Percentiles rank a stretch among this genome's conserved stretches.
Conservation (phyloP, 2,113 vertebrate genomes). For the Brienomyrus brachyistius region DNA sequence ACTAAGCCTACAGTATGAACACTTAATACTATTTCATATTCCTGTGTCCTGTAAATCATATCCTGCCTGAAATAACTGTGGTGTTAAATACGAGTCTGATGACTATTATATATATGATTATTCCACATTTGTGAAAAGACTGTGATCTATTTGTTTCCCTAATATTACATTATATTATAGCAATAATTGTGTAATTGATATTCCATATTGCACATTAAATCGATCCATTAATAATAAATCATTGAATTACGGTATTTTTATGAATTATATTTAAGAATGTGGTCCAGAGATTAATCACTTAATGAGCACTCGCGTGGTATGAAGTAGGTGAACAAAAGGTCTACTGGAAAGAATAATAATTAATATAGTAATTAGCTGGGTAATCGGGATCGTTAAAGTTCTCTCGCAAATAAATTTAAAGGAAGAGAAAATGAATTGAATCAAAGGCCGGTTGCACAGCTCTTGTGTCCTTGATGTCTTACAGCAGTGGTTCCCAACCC, state of each 20-base stretch:
- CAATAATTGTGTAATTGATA: background rate
- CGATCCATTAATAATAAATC: background rate
- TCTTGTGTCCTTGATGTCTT: background rate
- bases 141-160: background rate
- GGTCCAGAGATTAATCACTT: background rate
- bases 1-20: background rate
- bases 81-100: background rate
- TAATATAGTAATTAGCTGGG: background rate
- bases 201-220: background rate
- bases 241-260: background rate
- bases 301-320: background rate
- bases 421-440: background rate
- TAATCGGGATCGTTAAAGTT: background rate
- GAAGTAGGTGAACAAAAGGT: background rate
- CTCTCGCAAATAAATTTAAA: background rate
- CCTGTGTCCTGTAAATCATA: background rate
- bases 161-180: background rate
- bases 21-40: background rate
- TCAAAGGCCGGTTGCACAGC: background rate
- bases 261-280: background rate
- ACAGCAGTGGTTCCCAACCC: background rate
- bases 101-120: background rate
- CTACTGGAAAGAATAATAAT: background rate
- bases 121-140: background rate
- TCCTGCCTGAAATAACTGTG: background rate